A percentile compares a stretch with the other conserved stretches of the same genome.
phyloP scores from a whole-genome alignment of 1,140 invertebrate species.

The Drosophila micromelanica region DNA sequence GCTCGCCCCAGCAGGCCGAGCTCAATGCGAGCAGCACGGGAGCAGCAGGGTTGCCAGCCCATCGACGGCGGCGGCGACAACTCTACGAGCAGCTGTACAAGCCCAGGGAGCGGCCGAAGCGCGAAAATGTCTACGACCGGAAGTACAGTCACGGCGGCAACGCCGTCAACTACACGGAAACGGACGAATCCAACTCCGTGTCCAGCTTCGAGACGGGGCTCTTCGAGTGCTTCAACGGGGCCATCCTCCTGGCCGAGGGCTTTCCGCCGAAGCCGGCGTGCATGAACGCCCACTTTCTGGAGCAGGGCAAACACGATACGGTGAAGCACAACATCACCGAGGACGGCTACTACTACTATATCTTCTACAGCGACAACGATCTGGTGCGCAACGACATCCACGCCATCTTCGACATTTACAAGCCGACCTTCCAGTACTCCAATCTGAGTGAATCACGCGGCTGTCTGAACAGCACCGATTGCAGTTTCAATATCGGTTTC shows the following conservation, averaged over 20 bases:
- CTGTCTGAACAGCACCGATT: constrained; percentile 91
- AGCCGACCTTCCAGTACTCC: constrained; percentile 91
- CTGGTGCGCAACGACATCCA: constrained; percentile 91
- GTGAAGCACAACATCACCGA: constrained; percentile 89
- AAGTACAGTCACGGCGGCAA: constrained; percentile 91
- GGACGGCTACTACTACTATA: constrained; percentile 94
- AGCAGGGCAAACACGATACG: constrained; percentile 86
- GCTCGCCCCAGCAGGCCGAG: constrained; percentile 27
- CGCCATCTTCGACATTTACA: constrained; percentile 92
- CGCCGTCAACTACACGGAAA: constrained; percentile 86
- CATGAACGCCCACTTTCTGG: constrained; percentile 88
- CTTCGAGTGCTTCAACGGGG: constrained; percentile 90
- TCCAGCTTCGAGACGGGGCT: constrained; percentile 92
- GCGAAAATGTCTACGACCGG: constrained; percentile 88
- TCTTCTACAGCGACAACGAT: constrained; percentile 94
- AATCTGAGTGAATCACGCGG: constrained; percentile 88
- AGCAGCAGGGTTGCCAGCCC: background rate
- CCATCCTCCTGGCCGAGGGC: constrained; percentile 88
- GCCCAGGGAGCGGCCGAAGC: constrained; percentile 86
- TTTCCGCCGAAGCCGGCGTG: constrained; percentile 89
- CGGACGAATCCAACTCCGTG: constrained; percentile 87
- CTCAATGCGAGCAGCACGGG: background rate
- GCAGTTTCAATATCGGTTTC: constrained; percentile 89
- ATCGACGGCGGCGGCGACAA: constrained; percentile 26
- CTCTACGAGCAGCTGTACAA: constrained; percentile 76